These are phyloP conservation scores for Neosilurus mollespiculum DNA, from an alignment of 2,797 vertebrate genomes.

Conservation along the genomic window DNA sequence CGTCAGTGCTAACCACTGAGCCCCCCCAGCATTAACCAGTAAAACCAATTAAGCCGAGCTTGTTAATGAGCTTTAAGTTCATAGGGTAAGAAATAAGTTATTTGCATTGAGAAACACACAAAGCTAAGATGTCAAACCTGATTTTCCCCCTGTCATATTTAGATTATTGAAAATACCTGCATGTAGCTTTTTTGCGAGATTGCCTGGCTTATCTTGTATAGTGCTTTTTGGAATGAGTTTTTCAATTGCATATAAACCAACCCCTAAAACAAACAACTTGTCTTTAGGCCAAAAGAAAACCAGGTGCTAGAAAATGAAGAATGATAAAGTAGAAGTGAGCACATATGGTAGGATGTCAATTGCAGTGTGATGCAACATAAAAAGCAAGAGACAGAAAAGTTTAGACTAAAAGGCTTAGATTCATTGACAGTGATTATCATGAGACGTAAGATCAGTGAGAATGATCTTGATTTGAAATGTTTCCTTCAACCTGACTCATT, in stretches of 20 bases:
- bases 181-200: not conserved
- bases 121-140: not conserved
- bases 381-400: not conserved
- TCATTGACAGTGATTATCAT: conserved; percentile 5
- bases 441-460: not conserved
- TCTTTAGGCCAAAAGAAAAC: not conserved
- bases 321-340: not conserved
- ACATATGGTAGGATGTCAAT: not conserved
- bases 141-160: not conserved
- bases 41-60: not conserved
- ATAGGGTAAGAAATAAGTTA: not conserved
- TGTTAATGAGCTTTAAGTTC: not conserved
- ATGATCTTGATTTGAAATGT: conserved; percentile 5
- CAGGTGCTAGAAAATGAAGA: not conserved
- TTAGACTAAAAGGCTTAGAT: not conserved
- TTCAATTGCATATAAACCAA: conserved; percentile 12
- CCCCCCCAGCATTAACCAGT: not conserved
- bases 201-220: conserved; percentile 13
- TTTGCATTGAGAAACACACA: not conserved
- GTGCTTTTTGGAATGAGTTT: conserved; percentile 8
- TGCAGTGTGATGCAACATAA: not conserved
- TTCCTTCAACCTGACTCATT: not conserved
- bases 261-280: conserved; percentile 15
- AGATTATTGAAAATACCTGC: conserved; percentile 3
- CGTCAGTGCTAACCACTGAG: no score